Conservation (phyloP, 1,140 invertebrate species). For the Hycleus phaleratus region DNA sequence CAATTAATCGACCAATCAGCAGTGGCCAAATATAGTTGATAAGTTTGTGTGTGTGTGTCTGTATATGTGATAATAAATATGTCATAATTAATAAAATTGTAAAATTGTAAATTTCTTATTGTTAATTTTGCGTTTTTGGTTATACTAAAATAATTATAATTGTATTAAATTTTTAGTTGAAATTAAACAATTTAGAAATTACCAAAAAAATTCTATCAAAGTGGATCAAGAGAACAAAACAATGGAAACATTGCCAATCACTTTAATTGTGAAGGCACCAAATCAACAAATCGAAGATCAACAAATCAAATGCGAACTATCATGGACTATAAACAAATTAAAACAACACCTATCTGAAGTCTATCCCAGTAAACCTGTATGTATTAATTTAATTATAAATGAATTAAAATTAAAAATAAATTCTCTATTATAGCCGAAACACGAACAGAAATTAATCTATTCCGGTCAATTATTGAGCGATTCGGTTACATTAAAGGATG, state of each 20-base stretch:
- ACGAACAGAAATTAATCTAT: conserved; percentile 84
- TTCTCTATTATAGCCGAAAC: conserved; percentile 53
- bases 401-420: neutral
- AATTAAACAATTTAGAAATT: conserved; percentile 1
- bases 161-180: neutral
- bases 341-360: conserved; percentile 76
- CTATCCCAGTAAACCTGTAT: conserved; percentile 86
- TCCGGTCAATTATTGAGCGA: conserved; percentile 80
- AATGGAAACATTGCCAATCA: conserved; percentile 51
- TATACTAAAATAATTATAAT: neutral
- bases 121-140: too few species aligned
- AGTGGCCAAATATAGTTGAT: conserved; percentile 21
- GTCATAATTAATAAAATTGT: conserved; percentile 4
- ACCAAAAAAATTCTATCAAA: conserved; percentile 11
- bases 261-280: conserved; percentile 76
- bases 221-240: conserved; percentile 20
- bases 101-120: conserved; percentile 1
- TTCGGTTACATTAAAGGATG: conserved; percentile 66
- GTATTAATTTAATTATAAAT: conserved; percentile 27
- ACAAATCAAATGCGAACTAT: conserved; percentile 67
- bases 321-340: conserved; percentile 77
- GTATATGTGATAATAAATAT: conserved; percentile 1
- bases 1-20: conserved; percentile 6
- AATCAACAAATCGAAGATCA: conserved; percentile 85
- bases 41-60: neutral